Evolutionary conservation across 2,797 vertebrate genomes (phyloP).

Genomic region (Gymnoscopelus braueri): DNA sequence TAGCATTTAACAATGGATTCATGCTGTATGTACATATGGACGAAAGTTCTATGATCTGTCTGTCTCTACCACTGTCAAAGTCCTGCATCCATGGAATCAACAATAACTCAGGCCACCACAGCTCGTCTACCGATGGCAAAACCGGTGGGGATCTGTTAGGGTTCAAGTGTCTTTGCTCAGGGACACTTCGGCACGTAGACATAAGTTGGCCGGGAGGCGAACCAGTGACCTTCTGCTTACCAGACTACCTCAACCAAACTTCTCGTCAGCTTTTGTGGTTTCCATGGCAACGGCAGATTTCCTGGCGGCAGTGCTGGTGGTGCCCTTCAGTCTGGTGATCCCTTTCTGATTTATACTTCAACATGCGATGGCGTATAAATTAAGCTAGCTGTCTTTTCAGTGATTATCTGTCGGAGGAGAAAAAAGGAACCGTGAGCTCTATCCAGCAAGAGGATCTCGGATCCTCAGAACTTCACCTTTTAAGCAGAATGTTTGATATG

Average conservation of each 20-base stretch:
- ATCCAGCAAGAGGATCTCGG: not conserved
- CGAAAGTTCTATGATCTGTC: not conserved
- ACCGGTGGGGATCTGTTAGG: not conserved
- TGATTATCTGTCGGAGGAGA: not conserved
- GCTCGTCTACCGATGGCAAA: not conserved
- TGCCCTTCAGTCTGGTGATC: slow-evolving; percentile 48
- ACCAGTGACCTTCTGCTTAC: no score
- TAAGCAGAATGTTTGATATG: no score
- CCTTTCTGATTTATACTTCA: no score
- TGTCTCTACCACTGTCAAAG: not conserved
- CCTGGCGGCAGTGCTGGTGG: slow-evolving; percentile 42
- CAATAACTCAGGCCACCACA: slow-evolving; percentile 5
- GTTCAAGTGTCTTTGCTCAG: no score
- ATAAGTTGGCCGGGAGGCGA: no score
- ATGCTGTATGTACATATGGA: not conserved
- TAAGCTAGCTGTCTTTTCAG: not conserved
- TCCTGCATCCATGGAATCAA: slow-evolving; percentile 10
- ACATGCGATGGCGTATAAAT: no score
- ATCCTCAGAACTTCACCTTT: not conserved
- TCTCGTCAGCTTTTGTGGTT: slow-evolving; percentile 42
- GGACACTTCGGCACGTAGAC: no score
- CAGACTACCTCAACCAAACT: slow-evolving; percentile 21
- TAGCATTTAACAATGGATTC: slow-evolving; percentile 5
- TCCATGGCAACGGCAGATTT: slow-evolving; percentile 48
- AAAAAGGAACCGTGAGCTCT: not conserved